Evolutionary conservation across 2,113 vertebrate genomes (phyloP).

Genomic region (Chinchilla lanigera): DNA sequence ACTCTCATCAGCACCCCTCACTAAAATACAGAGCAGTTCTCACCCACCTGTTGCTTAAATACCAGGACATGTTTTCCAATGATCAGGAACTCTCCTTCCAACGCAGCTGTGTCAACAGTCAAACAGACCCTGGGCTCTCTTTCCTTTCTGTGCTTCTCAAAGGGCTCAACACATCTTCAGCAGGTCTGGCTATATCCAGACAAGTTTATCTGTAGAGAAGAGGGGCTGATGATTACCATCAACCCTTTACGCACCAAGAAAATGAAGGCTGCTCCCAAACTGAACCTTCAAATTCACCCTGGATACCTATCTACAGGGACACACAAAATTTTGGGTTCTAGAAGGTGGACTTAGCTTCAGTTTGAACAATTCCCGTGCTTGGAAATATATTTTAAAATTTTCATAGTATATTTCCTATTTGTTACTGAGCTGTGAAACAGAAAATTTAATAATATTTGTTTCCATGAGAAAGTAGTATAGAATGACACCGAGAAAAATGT

Average conservation of each 20-base stretch:
- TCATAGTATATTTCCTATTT: background rate
- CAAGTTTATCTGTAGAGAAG: background rate
- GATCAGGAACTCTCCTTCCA: background rate
- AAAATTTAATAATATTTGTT: background rate
- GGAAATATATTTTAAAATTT: background rate
- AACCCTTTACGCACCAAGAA: background rate
- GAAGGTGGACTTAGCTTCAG: background rate
- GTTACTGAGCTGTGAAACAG: background rate
- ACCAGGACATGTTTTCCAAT: background rate
- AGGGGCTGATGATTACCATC: background rate
- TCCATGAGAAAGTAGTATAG: background rate
- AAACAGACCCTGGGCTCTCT: background rate
- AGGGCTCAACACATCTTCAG: background rate
- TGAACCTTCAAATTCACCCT: background rate
- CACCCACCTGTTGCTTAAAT: background rate
- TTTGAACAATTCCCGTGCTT: background rate
- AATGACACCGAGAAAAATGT: background rate
- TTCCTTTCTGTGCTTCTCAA: background rate
- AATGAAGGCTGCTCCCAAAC: background rate
- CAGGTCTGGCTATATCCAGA: background rate
- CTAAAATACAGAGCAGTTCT: background rate
- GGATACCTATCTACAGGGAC: background rate
- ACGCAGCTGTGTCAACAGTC: rapidly evolving
- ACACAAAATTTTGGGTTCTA: background rate
- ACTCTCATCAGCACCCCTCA: too few species aligned